phyloP scores from a whole-genome alignment of 1,140 invertebrate species.

The Megalonaias nervosa region DNA sequence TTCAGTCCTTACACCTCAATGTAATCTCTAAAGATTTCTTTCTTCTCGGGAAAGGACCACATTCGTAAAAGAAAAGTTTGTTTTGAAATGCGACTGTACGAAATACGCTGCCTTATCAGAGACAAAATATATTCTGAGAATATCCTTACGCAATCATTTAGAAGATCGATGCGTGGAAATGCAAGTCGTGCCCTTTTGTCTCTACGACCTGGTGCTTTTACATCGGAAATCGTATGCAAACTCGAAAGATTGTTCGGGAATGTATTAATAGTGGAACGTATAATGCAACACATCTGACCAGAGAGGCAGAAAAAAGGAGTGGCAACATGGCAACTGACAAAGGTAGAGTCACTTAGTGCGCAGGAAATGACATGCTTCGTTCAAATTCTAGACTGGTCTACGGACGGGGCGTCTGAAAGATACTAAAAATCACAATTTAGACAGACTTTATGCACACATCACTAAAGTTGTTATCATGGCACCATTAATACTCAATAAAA shows the following conservation, averaged over 20 bases:
- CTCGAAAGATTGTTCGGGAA: constrained; percentile 6
- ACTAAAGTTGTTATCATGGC: no score
- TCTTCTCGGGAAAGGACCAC: no score
- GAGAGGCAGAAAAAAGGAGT: background rate
- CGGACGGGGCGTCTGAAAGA: no score
- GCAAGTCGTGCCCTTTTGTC: constrained; percentile 6
- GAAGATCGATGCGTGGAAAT: constrained; percentile 1
- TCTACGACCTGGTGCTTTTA: background rate
- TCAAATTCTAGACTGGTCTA: no score
- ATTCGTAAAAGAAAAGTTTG: no score
- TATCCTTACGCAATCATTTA: background rate
- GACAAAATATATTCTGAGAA: background rate
- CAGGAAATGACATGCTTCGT: no score
- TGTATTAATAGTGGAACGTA: constrained; percentile 1
- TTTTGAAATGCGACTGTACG: constrained; percentile 15
- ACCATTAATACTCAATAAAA: no score
- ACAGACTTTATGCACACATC: no score
- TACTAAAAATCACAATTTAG: no score
- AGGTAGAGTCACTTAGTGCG: background rate
- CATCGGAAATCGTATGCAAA: constrained; percentile 8
- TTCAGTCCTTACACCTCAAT: no score
- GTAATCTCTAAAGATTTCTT: no score
- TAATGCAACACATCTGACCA: constrained; percentile 14
- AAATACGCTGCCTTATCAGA: constrained; percentile 1
- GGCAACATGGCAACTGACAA: constrained; percentile 7